Evolutionary conservation across 2,888 invertebrate genomes (phyloP).

Genomic region (Molorchus minor): DNA sequence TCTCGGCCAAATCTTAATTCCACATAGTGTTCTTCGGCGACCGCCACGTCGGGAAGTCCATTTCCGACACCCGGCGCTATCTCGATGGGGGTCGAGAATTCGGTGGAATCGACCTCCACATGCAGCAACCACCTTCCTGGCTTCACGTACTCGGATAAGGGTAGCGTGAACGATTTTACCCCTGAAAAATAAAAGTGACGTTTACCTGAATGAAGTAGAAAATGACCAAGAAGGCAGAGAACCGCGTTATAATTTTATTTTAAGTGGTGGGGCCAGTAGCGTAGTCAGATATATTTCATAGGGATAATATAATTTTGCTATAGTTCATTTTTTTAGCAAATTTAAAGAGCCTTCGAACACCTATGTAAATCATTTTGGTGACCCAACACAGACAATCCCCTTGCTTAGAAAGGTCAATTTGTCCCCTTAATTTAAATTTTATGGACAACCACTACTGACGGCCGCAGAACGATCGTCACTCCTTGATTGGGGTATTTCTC

Average conservation of each 20-base stretch:
- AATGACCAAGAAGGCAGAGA: too few relatives aligned
- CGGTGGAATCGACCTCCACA: slow-evolving; percentile 65
- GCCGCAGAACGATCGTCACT: slow-evolving; percentile 7
- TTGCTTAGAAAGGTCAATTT: slow-evolving; percentile 4
- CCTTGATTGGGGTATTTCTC: too few relatives aligned
- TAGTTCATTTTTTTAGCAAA: too few relatives aligned
- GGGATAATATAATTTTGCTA: too few relatives aligned
- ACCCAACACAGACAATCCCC: slow-evolving; percentile 6
- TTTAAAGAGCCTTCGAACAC: too few relatives aligned
- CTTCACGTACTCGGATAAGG: slow-evolving; percentile 67
- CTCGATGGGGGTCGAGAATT: slow-evolving; percentile 67
- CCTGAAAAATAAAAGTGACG: too few relatives aligned
- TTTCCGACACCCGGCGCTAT: slow-evolving; percentile 62
- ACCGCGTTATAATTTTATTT: too few relatives aligned
- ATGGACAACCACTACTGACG: slow-evolving; percentile 15
- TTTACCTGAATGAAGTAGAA: too few relatives aligned
- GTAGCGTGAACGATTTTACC: slow-evolving; percentile 67
- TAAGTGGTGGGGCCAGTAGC: too few relatives aligned
- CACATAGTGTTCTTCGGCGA: slow-evolving; percentile 74
- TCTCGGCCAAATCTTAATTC: slow-evolving; percentile 72
- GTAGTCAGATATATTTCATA: slow-evolving; percentile 2
- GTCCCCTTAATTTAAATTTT: slow-evolving; percentile 18
- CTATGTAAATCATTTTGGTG: slow-evolving; percentile 1
- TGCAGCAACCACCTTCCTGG: slow-evolving; percentile 70
- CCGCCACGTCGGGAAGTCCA: slow-evolving; percentile 68